A percentile compares a stretch with the other conserved stretches of the same genome.
These are phyloP conservation scores for Glaucomys volans DNA, from an alignment of 2,113 vertebrate species.

Conservation along the genomic window DNA sequence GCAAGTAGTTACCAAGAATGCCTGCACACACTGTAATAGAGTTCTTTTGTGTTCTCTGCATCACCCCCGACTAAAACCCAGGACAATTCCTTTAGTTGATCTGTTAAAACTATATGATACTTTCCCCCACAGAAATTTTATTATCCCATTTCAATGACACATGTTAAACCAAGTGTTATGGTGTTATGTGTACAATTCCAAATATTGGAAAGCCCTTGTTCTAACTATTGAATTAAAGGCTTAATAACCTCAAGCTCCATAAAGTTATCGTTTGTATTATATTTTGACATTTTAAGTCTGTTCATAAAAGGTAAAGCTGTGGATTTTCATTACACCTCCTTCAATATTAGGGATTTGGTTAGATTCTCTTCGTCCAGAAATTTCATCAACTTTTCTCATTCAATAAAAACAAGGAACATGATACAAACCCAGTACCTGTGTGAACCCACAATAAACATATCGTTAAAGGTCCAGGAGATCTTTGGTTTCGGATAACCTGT, in stretches of 20 bases:
- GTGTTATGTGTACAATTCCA: background rate
- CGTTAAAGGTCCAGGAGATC: slow-evolving; percentile 94
- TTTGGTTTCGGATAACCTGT: slow-evolving; percentile 93
- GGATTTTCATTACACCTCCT: background rate
- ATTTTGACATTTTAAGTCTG: background rate
- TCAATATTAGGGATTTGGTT: background rate
- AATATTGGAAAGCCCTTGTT: background rate
- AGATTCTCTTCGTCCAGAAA: slow-evolving; percentile 33
- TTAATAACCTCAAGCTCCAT: background rate
- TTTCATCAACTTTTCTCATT: slow-evolving; percentile 32
- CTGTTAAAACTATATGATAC: background rate
- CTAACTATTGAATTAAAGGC: background rate
- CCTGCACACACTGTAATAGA: background rate
- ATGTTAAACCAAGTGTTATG: background rate
- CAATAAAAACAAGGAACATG: slow-evolving; percentile 37
- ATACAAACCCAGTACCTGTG: slow-evolving; percentile 88
- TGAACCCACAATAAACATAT: slow-evolving; percentile 92
- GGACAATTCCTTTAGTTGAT: background rate
- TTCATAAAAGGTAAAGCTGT: slow-evolving; percentile 12
- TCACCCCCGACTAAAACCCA: background rate
- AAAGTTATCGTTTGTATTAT: background rate
- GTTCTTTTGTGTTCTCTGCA: background rate
- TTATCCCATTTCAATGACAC: background rate
- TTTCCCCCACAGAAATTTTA: background rate
- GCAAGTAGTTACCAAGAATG: background rate